Percentiles rank a stretch among this genome's conserved stretches.
These are phyloP conservation scores for Sciurus vulgaris DNA, from an alignment of 2,797 vertebrate genomes.

Conservation along the genomic window DNA sequence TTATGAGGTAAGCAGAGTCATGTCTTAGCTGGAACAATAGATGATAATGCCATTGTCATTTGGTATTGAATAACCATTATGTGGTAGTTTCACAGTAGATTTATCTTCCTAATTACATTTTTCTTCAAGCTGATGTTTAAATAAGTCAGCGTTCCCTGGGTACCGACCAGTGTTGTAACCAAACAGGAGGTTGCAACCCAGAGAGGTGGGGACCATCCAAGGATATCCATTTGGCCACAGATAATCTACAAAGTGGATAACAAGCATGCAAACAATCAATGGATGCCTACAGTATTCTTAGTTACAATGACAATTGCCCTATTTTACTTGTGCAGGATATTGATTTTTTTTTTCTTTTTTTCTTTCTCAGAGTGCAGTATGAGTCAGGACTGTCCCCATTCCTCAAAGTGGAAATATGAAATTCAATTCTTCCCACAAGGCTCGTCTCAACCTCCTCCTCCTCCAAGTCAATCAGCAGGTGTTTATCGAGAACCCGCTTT, in stretches of 20 bases:
- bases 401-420: slow-evolving; percentile 50
- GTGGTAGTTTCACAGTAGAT: slow-evolving; percentile 46
- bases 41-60: neutral
- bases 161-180: neutral
- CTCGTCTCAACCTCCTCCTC: neutral
- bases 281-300: neutral
- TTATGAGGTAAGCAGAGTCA: neutral
- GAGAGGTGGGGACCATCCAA: neutral
- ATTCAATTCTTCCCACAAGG: neutral
- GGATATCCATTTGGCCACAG: neutral
- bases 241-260: slow-evolving; percentile 56
- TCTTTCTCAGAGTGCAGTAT: neutral
- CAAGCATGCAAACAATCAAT: neutral
- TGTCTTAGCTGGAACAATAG: neutral
- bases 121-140: slow-evolving; percentile 56
- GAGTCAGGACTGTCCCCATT: neutral
- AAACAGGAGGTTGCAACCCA: slow-evolving; percentile 9
- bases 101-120: slow-evolving; percentile 70
- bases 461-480: neutral
- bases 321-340: slow-evolving; percentile 57
- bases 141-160: slow-evolving; percentile 36
- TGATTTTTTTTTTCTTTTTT: slow-evolving; percentile 41
- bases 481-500: neutral
- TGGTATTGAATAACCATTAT: slow-evolving; percentile 8
- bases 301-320: slow-evolving; percentile 19